Evolutionary conservation across 1,140 invertebrate species (phyloP).

Genomic region (Drosophila cardini): DNA sequence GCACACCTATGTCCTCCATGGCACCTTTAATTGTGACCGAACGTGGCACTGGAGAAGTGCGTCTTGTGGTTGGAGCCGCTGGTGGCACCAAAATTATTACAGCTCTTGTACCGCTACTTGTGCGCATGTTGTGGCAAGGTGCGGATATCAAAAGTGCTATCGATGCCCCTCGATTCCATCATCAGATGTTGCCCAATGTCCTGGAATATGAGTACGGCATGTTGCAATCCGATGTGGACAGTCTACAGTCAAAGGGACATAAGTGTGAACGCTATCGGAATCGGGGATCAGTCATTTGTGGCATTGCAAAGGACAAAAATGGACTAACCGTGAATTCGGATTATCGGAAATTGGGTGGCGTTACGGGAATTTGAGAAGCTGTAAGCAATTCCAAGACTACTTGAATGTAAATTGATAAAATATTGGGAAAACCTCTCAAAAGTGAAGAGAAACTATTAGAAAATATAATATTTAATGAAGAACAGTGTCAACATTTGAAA

Average conservation of each 20-base stretch:
- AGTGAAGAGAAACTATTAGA: no score
- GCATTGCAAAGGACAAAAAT: conserved; percentile 86
- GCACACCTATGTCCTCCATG: conserved; percentile 97
- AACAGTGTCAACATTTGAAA: no score
- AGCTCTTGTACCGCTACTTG: conserved; percentile 89
- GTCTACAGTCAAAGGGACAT: conserved; percentile 89
- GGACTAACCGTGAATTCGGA: conserved; percentile 92
- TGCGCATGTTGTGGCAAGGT: conserved; percentile 90
- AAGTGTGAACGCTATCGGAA: conserved; percentile 87
- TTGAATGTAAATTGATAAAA: no score
- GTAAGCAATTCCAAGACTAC: no score
- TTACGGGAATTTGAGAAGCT: conserved; percentile 87
- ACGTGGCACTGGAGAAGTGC: conserved; percentile 88
- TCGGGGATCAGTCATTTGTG: conserved; percentile 90
- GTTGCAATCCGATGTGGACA: conserved; percentile 88
- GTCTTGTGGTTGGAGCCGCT: conserved; percentile 94
- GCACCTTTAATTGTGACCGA: conserved; percentile 93
- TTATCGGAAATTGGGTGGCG: conserved; percentile 92
- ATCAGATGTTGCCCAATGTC: conserved; percentile 95
- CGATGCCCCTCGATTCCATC: conserved; percentile 94
- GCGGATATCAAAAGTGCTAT: conserved; percentile 92
- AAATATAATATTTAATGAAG: no score
- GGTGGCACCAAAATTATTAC: conserved; percentile 97
- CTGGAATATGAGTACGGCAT: conserved; percentile 89
- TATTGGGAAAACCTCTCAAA: no score